A percentile compares a stretch with the other conserved stretches of the same genome.
These are phyloP conservation scores for Branchellion lobata DNA, from an alignment of 2,888 invertebrate species.

Conservation along the genomic window DNA sequence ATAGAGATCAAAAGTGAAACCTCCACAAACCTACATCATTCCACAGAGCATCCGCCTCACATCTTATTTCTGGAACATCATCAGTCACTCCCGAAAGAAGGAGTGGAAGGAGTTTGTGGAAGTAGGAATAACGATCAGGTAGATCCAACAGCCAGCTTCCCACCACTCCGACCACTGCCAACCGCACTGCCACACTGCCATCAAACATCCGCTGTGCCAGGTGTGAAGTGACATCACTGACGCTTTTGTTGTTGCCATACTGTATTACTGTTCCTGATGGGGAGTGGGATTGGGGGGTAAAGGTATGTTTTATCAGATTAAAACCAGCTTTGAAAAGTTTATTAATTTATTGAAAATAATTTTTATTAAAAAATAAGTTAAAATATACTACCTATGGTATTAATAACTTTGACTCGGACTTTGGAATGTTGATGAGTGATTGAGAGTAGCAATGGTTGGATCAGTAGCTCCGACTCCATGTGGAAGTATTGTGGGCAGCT, in stretches of 20 bases:
- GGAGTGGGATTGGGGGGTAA: conserved; percentile 27
- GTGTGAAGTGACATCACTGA: conserved; percentile 75
- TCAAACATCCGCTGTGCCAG: conserved; percentile 85
- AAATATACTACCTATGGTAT: conserved; percentile 71
- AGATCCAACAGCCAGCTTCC: conserved; percentile 77
- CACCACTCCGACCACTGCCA: conserved; percentile 72
- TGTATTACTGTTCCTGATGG: conserved; percentile 68
- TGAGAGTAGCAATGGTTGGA: conserved; percentile 73
- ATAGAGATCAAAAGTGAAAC: too few species aligned
- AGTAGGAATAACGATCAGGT: conserved; percentile 84
- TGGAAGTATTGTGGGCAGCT: conserved; percentile 73
- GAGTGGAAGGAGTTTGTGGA: conserved; percentile 80
- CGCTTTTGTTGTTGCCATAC: conserved; percentile 72
- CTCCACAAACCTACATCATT: conserved; percentile 59
- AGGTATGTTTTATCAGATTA: too few species aligned
- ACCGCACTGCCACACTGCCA: conserved; percentile 75
- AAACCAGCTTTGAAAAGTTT: too few species aligned
- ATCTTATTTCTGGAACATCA: conserved; percentile 70
- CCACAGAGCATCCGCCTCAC: conserved; percentile 60
- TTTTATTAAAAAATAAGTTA: background rate
- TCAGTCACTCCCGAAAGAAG: conserved; percentile 82
- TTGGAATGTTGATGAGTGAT: conserved; percentile 80
- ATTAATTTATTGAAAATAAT: background rate
- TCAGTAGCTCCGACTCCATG: conserved; percentile 72
- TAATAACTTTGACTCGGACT: conserved; percentile 74